Conservation (phyloP, 2,888 invertebrate genomes). For the Lochmaea crataegi region DNA sequence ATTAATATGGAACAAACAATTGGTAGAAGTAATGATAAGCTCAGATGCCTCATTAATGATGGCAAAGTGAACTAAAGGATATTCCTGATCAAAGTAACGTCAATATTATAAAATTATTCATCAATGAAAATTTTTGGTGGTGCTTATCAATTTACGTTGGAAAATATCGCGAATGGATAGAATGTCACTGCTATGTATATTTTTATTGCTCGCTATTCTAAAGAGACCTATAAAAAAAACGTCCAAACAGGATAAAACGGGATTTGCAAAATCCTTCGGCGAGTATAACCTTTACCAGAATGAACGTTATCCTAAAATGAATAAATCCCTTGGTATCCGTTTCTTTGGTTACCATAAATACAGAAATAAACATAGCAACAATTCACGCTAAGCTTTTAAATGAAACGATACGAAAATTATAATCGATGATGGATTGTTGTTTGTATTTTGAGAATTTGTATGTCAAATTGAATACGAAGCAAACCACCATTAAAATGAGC, state of each 20-base stretch:
- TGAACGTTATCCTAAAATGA: neutral
- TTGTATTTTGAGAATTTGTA: no score
- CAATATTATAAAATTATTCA: no score
- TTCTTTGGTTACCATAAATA: neutral
- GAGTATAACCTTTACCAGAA: neutral
- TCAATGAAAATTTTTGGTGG: no score
- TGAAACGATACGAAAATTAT: neutral
- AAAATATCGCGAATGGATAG: neutral
- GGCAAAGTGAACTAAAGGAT: no score
- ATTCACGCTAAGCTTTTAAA: neutral
- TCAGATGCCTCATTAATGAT: no score
- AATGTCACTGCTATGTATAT: neutral
- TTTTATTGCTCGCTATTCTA: neutral
- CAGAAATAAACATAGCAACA: neutral
- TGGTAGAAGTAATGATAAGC: no score
- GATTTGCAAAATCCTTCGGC: neutral
- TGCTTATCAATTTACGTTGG: neutral
- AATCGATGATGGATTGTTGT: neutral
- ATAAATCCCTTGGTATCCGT: neutral
- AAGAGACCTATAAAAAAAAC: conserved; percentile 3
- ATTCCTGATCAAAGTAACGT: no score
- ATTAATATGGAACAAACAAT: no score
- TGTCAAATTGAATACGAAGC: no score
- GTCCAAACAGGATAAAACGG: neutral
- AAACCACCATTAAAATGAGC: no score